Conservation (phyloP, 2,888 invertebrate genomes). For the Troilus luridus region DNA sequence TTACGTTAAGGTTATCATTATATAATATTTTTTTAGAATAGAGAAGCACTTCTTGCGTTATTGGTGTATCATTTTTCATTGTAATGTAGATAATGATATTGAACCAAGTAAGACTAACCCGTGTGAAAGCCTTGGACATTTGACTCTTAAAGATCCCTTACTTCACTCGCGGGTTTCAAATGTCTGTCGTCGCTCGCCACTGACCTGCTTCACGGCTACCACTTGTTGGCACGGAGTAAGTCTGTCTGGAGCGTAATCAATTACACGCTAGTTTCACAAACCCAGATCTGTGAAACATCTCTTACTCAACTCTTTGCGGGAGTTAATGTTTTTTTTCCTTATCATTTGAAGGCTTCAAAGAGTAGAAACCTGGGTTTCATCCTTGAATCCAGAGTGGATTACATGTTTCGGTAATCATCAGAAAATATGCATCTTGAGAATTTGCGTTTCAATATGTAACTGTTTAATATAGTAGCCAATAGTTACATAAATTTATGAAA, state of each 20-base stretch:
- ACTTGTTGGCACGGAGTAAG: neutral
- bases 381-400: neutral
- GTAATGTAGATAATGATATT: neutral
- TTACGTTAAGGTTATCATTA: neutral
- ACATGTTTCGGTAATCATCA: too few species aligned
- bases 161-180: neutral
- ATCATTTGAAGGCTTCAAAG: neutral
- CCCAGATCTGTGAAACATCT: conserved; percentile 8
- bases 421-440: too few species aligned
- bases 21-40: too few species aligned
- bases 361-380: neutral
- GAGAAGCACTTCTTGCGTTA: too few species aligned
- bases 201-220: conserved; percentile 23
- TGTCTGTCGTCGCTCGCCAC: neutral
- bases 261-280: conserved; percentile 40
- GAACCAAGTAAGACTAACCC: conserved; percentile 3
- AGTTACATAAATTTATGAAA: too few species aligned
- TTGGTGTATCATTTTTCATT: neutral
- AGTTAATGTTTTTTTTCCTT: neutral
- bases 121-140: neutral
- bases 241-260: neutral
- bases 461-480: too few species aligned
- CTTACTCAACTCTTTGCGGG: neutral
- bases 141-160: neutral
- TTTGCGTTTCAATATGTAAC: too few species aligned